Base-by-base conservation (phyloP, 2,888 invertebrate species). In the Steromphala cineraria region DNA sequence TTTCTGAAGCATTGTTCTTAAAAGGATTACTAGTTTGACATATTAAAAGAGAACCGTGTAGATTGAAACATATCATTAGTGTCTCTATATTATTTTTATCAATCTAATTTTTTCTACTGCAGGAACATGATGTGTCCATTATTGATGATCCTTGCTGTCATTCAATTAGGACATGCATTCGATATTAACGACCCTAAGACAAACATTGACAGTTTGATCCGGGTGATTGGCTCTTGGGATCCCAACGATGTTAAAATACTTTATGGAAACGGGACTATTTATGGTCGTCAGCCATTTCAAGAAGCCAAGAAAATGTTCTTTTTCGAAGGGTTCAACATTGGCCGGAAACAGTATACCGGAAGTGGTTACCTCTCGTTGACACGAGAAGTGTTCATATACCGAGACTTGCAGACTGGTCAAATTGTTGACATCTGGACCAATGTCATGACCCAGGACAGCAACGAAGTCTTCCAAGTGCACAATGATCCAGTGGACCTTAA, bases 251-350 rank as follows among this genome's bases (percentile, higher is more conserved):
- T 81, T 0, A 53, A 79, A 0, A 75, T 86, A 0, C 81, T 80
- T 31, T 85, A 87, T 55, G 53, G 87, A 2, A 88, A 88, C 55
- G 87, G 87, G 1, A 84, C 85, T 2, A 80, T 87, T 1, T 87
- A 79, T 71, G 82, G 71, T 7, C 82, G 85, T 28, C 78, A 80
- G 55, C 83, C 83, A 0, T 83, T 81, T 24, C 31, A 31, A 17
- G 55, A 53, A 8, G 53, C 86, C 7, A 62, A 76, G 75, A 84
- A 83, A 67, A 76, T 87, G 77, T 88, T 88, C 78, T 83, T 81
- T 53, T 86, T 83, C 71, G 87, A 88, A 84, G 87, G 87, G 4
- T 87, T 83, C 79, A 88, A 87, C 71, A 85, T 88, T 10, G 84
- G 83, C 56, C 67, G 84, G 52, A 85, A 87, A 31, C 21, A 83